These are phyloP conservation scores for Apis mellifera DNA, from an alignment of 1,140 invertebrate species.

Conservation along the genomic window Amel_HAv3.1 CM009934.2:2996501-2997000, in stretches of 20 bases:
- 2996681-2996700: slow-evolving; percentile 38
- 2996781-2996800: too few relatives aligned
- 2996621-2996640: slow-evolving; percentile 27
- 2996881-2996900: too few relatives aligned
- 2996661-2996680: slow-evolving; percentile 50
- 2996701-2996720: slow-evolving; percentile 6
- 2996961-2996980: neutral
- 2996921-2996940: neutral
- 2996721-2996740: too few relatives aligned
- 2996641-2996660: slow-evolving; percentile 63
- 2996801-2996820: too few relatives aligned
- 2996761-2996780: too few relatives aligned
- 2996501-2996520: slow-evolving; percentile 62
- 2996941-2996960: neutral
- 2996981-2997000: neutral
- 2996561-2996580: slow-evolving; percentile 76
- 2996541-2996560: slow-evolving; percentile 46
- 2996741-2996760: too few relatives aligned
- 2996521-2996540: slow-evolving; percentile 16
- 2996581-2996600: slow-evolving; percentile 63
- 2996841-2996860: too few relatives aligned
- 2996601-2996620: slow-evolving; percentile 20
- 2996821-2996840: too few relatives aligned
- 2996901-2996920: too few relatives aligned
- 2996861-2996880: too few relatives aligned